Percentiles rank a stretch among this genome's conserved stretches.
Evolutionary conservation across 2,113 vertebrate genomes (phyloP).

Genomic region (Eulemur macaco): DNA sequence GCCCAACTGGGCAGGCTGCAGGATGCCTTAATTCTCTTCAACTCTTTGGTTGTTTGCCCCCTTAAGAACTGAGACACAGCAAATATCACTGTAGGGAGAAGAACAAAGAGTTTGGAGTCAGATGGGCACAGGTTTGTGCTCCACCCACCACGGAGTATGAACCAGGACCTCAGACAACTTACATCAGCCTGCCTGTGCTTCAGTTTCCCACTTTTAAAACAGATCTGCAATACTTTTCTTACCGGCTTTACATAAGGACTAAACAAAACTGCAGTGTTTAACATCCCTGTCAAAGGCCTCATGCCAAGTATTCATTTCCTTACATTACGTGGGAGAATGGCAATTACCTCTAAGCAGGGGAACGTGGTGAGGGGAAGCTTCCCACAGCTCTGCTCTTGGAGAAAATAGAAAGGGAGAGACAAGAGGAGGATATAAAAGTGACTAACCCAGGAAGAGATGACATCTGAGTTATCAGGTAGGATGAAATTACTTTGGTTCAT

Average conservation of each 20-base stretch:
- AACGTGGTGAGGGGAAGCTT: neutral
- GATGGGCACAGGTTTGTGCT: neutral
- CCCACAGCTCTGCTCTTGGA: neutral
- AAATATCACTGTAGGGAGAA: neutral
- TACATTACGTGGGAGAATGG: neutral
- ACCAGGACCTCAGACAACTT: neutral
- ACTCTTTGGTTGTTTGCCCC: neutral
- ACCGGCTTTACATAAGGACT: neutral
- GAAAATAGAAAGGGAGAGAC: constrained; percentile 43
- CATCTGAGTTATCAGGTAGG: neutral
- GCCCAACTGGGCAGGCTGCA: neutral
- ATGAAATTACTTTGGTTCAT: constrained; percentile 12
- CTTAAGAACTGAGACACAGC: neutral
- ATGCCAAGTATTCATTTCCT: constrained; percentile 23
- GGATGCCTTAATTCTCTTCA: no score
- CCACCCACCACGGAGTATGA: neutral
- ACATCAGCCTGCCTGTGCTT: neutral
- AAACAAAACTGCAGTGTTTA: neutral
- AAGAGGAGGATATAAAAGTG: neutral
- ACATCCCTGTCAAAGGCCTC: neutral
- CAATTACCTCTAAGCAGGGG: neutral
- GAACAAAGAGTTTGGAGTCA: neutral
- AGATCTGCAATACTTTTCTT: neutral
- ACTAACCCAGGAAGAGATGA: constrained; percentile 31
- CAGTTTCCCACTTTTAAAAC: neutral